Percentiles rank a stretch among this genome's conserved stretches.
phyloP scores from a whole-genome alignment of 2,888 invertebrate species.

The Phragmatobia fuliginosa region DNA sequence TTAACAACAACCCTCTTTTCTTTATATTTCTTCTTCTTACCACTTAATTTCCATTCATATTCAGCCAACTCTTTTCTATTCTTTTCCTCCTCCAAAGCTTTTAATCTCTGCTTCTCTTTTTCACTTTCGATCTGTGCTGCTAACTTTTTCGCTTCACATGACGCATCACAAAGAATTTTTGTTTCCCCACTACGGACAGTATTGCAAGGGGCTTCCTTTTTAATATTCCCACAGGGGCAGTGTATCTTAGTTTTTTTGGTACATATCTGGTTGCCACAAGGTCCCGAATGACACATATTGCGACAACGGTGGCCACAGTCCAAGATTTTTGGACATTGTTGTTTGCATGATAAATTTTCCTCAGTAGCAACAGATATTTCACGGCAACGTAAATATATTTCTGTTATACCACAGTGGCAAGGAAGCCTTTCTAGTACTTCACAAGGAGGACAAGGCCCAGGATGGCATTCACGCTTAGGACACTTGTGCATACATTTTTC shows the following conservation, averaged over 20 bases:
- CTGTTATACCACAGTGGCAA: constrained; percentile 94
- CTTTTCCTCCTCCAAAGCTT: constrained; percentile 87
- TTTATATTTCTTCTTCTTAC: constrained; percentile 87
- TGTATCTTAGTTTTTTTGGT: constrained; percentile 92
- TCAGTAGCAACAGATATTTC: constrained; percentile 87
- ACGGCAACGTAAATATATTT: constrained; percentile 91
- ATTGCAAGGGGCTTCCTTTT: constrained; percentile 91
- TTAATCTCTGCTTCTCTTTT: constrained; percentile 85
- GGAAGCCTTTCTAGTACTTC: constrained; percentile 88
- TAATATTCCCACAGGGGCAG: constrained; percentile 92
- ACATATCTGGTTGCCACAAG: constrained; percentile 90
- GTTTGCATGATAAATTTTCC: constrained; percentile 89
- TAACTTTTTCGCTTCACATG: constrained; percentile 87
- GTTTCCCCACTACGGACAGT: constrained; percentile 78
- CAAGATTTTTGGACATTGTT: constrained; percentile 95
- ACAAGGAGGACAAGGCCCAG: constrained; percentile 92
- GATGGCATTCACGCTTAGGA: constrained; percentile 89
- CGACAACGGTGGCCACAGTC: constrained; percentile 94
- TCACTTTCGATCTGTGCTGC: constrained; percentile 84
- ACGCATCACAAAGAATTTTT: constrained; percentile 87
- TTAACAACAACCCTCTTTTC: constrained; percentile 77
- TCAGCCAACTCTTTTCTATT: constrained; percentile 91
- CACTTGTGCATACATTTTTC: constrained; percentile 92
- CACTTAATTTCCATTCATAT: constrained; percentile 92
- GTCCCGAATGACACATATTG: constrained; percentile 90